Percentiles rank a stretch among this genome's conserved stretches.
Conservation (phyloP, 1,140 invertebrate genomes). For the Pachypsylla venusta region DNA sequence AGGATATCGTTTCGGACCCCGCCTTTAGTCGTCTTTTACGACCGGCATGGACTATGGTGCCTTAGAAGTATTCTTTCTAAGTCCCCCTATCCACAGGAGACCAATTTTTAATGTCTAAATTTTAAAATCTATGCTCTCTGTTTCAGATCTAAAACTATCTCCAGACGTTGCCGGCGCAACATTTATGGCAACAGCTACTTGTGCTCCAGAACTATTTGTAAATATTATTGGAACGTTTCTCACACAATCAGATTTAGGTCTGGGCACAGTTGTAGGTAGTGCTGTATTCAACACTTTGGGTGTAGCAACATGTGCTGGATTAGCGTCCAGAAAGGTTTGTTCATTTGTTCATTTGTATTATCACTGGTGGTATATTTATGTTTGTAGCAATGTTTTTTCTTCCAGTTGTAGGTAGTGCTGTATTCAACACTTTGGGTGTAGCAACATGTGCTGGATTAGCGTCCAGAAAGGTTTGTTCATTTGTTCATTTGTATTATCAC, state of each 20-base stretch:
- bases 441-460: constrained; percentile 48
- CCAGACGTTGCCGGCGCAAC: constrained; percentile 48
- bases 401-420: constrained; percentile 52
- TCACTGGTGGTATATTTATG: background rate
- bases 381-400: background rate
- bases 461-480: constrained; percentile 39
- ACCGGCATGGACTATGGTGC: no score
- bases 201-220: constrained; percentile 43
- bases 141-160: constrained; percentile 33
- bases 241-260: constrained; percentile 42
- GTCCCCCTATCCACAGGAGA: no score
- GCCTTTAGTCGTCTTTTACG: no score
- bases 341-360: no score
- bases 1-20: no score
- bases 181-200: constrained; percentile 49
- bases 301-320: constrained; percentile 47
- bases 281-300: constrained; percentile 56
- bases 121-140: background rate
- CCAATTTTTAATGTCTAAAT: background rate
- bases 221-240: constrained; percentile 41
- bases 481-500: no score
- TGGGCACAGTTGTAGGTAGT: constrained; percentile 51
- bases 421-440: constrained; percentile 54
- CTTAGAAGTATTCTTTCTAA: no score
- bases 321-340: constrained; percentile 44